Percentiles rank a stretch among this genome's conserved stretches.
Conservation (phyloP, 2,888 invertebrate species). For the Trimorus sp. region DNA sequence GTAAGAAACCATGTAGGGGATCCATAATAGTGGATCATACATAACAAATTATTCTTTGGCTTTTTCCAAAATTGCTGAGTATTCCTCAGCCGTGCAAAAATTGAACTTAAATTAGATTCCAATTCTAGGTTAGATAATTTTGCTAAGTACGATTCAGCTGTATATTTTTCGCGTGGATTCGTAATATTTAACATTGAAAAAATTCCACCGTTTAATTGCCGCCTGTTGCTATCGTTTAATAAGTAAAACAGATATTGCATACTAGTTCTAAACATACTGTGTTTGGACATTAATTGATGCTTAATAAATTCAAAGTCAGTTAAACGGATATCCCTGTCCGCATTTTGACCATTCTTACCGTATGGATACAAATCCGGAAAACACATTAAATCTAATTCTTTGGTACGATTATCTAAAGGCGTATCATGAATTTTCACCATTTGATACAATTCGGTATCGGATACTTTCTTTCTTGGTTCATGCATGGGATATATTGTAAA, state of each 20-base stretch:
- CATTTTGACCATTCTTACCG: constrained; percentile 61
- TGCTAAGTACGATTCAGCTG: constrained; percentile 12
- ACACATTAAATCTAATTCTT: constrained; percentile 64
- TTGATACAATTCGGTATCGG: constrained; percentile 27
- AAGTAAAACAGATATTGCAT: constrained; percentile 34
- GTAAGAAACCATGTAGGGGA: constrained; percentile 66
- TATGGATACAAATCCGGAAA: constrained; percentile 61
- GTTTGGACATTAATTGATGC: constrained; percentile 19
- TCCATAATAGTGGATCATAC: constrained; percentile 68
- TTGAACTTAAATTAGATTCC: constrained; percentile 13
- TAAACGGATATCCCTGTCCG: constrained; percentile 53
- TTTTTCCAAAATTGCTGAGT: constrained; percentile 21
- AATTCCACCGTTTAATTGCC: constrained; percentile 52
- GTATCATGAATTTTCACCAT: constrained; percentile 61
- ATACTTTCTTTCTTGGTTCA: constrained; percentile 9
- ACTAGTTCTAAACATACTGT: constrained; percentile 17
- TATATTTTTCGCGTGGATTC: constrained; percentile 25
- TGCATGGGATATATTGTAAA: constrained; percentile 20
- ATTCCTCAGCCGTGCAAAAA: constrained; percentile 18
- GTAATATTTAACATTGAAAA: constrained; percentile 27
- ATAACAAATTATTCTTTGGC: constrained; percentile 37
- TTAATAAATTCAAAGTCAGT: constrained; percentile 65
- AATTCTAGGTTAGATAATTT: not conserved
- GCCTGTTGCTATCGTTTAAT: constrained; percentile 61
- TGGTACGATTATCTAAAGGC: constrained; percentile 63